Evolutionary conservation across 1,140 invertebrate species (phyloP).

Genomic region (Scaptomyza pallida): DNA sequence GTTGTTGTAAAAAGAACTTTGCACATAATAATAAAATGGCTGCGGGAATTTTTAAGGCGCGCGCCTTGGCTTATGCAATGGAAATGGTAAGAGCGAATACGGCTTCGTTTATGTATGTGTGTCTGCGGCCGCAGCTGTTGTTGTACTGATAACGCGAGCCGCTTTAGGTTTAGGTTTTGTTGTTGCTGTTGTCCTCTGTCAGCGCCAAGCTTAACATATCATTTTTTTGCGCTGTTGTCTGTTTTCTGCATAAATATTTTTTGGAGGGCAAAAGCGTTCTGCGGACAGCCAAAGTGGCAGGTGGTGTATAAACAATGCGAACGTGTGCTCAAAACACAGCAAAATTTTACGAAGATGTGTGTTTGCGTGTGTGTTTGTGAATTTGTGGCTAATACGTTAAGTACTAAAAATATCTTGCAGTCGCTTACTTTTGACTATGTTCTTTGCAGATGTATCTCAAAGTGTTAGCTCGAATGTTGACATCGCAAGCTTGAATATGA

Average conservation of each 20-base stretch:
- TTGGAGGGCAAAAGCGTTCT: constrained; percentile 34
- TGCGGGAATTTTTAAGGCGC: constrained; percentile 69
- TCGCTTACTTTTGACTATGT: no score
- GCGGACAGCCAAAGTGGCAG: constrained; percentile 60
- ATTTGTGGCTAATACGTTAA: constrained; percentile 25
- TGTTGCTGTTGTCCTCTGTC: constrained; percentile 55
- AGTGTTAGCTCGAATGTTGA: neutral
- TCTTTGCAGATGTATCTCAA: constrained; percentile 11
- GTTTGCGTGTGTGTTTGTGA: constrained; percentile 4
- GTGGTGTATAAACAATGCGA: constrained; percentile 43
- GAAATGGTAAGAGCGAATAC: constrained; percentile 61
- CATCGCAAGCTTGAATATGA: neutral
- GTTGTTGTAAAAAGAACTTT: constrained; percentile 60
- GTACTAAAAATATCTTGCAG: constrained; percentile 10
- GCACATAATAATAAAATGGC: constrained; percentile 80
- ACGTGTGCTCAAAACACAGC: constrained; percentile 23
- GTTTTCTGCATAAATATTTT: constrained; percentile 58
- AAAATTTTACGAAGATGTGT: constrained; percentile 26
- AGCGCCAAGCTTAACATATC: constrained; percentile 44
- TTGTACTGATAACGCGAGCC: constrained; percentile 66
- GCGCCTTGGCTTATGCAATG: constrained; percentile 74
- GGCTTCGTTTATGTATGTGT: constrained; percentile 2
- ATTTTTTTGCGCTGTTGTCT: constrained; percentile 3
- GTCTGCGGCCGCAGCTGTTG: constrained; percentile 61
- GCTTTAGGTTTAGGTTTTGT: constrained; percentile 53